Base-by-base conservation (phyloP, 1,140 invertebrate species). In the Atopsyche davidsoni region DNA sequence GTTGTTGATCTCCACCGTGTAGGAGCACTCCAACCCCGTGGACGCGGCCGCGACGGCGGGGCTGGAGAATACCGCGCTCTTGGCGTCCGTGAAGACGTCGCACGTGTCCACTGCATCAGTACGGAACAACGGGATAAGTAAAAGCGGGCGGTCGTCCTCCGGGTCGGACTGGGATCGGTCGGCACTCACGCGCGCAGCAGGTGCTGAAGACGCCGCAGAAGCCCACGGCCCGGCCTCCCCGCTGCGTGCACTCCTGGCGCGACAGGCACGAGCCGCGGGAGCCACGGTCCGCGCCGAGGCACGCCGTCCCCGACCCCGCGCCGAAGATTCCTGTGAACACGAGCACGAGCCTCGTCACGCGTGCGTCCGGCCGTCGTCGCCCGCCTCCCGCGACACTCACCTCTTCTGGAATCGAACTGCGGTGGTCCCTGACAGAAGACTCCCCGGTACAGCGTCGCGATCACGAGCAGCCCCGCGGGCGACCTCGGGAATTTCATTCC, bases 1-100 rank as follows among this genome's bases (percentile, higher is more conserved):
- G 53, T 72, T 72, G 53, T 69, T 69, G 28, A 72, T 70, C 28
- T 72, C 70, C 3, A 72, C 62, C 34, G 69, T 71, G 61, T 71
- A 72, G 0, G 70, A 71, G 41, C 70, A 72, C 32, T 72, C 70
- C n/a, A 70, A 47, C 2, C 70, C 70, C 0, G 67, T 69, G 1
- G 63, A 66, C 57, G 70, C 69, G 4, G 54, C 60, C 52, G 60
- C 64, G 1, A 69, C 56, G 0, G 69, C 64, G 0, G 70, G 70
- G 50, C 71, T 72, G 50, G 68, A 68, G 60, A 72, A 72, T 0
- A 70, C 64, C 0, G 68, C 69, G 11, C 67, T 69, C 50, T 71
- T 72, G 0, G 69, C 69, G 46, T 71, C 68, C 0, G 70, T 72
- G 13, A 68, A 53, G 2, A 70, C 59, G 35, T 72, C 69, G 32